Evolutionary conservation across 1,140 invertebrate species (phyloP), one percentile per base, ranked within the genome.

Genomic region (Epicauta chinensis): DNA sequence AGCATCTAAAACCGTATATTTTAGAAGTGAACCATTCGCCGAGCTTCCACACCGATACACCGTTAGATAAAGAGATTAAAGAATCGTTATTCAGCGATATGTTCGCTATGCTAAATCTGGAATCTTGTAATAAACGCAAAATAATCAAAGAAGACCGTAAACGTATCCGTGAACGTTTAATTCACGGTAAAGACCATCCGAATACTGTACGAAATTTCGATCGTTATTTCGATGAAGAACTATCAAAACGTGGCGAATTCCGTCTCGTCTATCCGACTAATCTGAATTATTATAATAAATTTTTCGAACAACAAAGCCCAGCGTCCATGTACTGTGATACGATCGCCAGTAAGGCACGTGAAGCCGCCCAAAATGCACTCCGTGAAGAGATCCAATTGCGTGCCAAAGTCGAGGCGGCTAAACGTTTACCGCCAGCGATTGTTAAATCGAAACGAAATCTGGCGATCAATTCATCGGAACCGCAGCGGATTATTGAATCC

Each of bases 21-120:
- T 73, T 95, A 39, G 91, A 94, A 74, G 90, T 91, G 1, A 94
- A 95, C 72, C 91, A 93, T 64, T 93, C 90, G 3, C 91, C 91
- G 2, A 93, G 91, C 72, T 93, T 93, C 64, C 86, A 90, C 61
- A 93, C 88, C 1, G 89, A 93, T 66, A 82, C 89, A 2, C 77
- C 81, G 49, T 72, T 93, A 36, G 91, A 95, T 65, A 77, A 78
- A 49, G 88, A 91, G 61, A 82, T 95, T 2, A 95, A 95, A 68
- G 84, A 90, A 61, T 73, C 77, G 0, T 72, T 95, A 3, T 71
- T 95, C n/a, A 77, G 74, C 31, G 90, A 94, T 63, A 92, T 90
- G 2, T 83, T 93, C 54, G 77, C 81, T 3, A 81, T 95, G 70
- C 75, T 93, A 43, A 91, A 93, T 72, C 80, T 92, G 37, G 81